Conservation (phyloP, 2,797 vertebrate genomes). For the Onychomys arenicola region DNA sequence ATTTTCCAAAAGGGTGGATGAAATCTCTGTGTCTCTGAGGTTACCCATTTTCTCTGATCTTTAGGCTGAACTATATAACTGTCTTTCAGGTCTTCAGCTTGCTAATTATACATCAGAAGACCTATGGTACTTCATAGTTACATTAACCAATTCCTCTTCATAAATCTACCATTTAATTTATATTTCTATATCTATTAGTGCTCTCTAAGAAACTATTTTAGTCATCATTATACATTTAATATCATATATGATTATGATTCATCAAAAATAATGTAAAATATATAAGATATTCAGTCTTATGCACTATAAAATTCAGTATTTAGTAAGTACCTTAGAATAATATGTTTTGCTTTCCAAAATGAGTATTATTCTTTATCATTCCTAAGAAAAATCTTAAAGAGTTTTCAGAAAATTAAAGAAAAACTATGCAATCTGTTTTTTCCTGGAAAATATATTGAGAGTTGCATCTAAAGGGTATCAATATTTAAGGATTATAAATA, state of each 20-base stretch:
- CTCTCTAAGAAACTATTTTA: not conserved
- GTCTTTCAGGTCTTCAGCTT: not conserved
- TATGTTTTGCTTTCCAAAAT: not conserved
- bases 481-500: not conserved
- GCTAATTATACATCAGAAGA: not conserved
- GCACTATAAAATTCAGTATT: not conserved
- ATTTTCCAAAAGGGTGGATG: not conserved
- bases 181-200: not conserved
- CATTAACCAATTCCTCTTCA: not conserved
- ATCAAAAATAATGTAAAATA: not conserved
- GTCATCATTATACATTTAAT: not conserved
- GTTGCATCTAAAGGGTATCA: not conserved
- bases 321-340: not conserved
- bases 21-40: not conserved
- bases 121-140: not conserved
- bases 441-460: not conserved
- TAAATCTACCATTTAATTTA: not conserved
- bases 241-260: not conserved
- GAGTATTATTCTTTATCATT: not conserved
- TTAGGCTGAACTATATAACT: not conserved
- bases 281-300: not conserved
- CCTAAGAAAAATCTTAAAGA: not conserved
- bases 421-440: not conserved
- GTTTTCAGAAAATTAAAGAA: not conserved
- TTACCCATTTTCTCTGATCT: not conserved